Evolutionary conservation across 1,140 invertebrate genomes (phyloP), one percentile per base, ranked within the genome.

Genomic region (Yoshiicerus persimilis): DNA sequence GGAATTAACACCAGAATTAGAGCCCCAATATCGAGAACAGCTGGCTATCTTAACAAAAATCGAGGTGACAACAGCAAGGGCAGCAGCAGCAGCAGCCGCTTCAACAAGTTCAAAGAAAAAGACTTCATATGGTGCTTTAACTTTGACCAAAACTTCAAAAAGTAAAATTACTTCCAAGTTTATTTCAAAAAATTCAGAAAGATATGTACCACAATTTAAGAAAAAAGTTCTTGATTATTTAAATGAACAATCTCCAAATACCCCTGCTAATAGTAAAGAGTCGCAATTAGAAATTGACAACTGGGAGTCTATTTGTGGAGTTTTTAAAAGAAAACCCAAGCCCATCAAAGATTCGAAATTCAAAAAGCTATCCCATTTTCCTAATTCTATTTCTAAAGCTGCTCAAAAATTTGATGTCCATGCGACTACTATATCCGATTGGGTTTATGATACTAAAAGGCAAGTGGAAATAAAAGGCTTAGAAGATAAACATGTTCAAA

Each of bases 201-300:
- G 89, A 64, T 89, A 89, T 30, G 41, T 85, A 11, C 84, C 87
- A 2, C 83, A 89, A 64, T 89, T 88, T 62, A 89, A 89, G 41
- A 27, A 86, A 62, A 89, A 89, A 87, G 89, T 89, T 32, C 80
- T 89, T n/a, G 84, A 88, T 30, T 89, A 66, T 84, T 66, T 89
- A 56, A 25, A 13, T 23, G 39, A 87, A 36, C 75, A 80, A n/a
- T 80, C 75, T 0, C 75, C 75, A 1, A 80, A 80, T 27, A 84
- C 41, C 30, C 70, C 25, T 0, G 27, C 75, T 30, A 25, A 39
- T 20, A 8, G 39, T 20, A 77, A 64, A 16, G 77, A 87, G 4
- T 13, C 39, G 4, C 34, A 8, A 47, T 11, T n/a, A 36, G 70
- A 80, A 34, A 38, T 36, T 32, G 34, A 80, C 34, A 80, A 80